Base-by-base conservation (phyloP, 2,113 vertebrate species). In the Macquaria ambigua region DNA sequence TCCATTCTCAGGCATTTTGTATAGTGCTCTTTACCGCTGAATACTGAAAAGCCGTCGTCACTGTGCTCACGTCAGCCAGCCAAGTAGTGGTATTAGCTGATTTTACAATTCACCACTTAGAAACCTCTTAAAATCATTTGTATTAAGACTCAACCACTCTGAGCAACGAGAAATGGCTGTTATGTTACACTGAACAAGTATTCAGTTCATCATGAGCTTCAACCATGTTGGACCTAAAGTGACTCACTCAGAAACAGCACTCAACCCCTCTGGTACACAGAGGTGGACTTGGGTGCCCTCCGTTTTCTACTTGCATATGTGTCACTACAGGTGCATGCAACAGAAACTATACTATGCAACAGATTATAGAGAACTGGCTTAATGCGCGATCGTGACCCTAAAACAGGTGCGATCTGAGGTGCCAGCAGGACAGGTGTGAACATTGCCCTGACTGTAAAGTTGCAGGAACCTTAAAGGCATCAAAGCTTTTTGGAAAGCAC, bases 1-100 rank as follows among this genome's bases (percentile, higher is more conserved):
- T 85, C 53, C 69, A 43, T 89, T 92, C 88, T 91, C 77, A 48
- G 71, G 68, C 79, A 50, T 77, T 90, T 83, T 84, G 88, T 79
- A 61, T 84, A 81, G 66, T 37, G 75, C 74, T 88, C 67, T 84
- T 79, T 85, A 89, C 43, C 14, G 46, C 77, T 77, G 72, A 82
- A 84, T 69, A 14, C 70, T 53, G 31, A 77, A 81, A 78, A 53
- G 41, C 55, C 41, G 20, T n/a, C 14, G 46, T 34, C 28, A 34
- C 56, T 39, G 58, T 61, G 46, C 34, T 41, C 52, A 46, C 62
- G 74, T 63, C 23, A 56, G 50, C 39, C 5, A 21, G 28, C 34
- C 86, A 53, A 67, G 74, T 28, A 34, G 23, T 53, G 20, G 46
- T 6, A 56, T 77, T 67, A 25, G 34, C 48, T 77, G 50, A 67